Evolutionary conservation across 1,140 invertebrate genomes (phyloP).

Genomic region (Philotrypesis tridentata): DNA sequence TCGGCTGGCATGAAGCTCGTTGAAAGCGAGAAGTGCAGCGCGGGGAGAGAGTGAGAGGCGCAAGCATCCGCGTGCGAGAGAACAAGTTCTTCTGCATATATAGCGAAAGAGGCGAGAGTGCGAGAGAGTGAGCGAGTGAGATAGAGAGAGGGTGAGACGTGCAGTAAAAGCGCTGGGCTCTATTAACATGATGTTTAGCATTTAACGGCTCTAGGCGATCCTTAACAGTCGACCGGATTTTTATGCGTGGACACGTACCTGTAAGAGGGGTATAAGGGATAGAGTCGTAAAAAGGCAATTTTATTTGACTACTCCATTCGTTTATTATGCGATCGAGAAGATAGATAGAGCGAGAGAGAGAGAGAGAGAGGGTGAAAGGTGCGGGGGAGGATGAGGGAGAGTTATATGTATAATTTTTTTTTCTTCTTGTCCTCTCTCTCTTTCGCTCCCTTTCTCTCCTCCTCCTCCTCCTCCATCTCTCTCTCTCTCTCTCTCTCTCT

Average conservation of each 20-base stretch:
- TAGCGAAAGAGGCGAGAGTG: too few relatives aligned
- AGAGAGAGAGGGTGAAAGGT: too few relatives aligned
- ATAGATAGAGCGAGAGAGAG: too few relatives aligned
- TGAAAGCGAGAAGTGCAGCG: background rate
- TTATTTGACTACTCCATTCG: conserved; percentile 25
- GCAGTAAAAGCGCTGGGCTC: background rate
- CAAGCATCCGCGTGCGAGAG: conserved; percentile 2
- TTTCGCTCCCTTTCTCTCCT: too few relatives aligned
- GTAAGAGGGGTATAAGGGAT: background rate
- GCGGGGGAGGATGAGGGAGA: background rate
- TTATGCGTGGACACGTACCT: conserved; percentile 19
- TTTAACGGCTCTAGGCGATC: conserved; percentile 6
- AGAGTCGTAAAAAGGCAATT: conserved; percentile 27
- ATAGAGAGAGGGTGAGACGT: background rate
- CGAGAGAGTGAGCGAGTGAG: too few relatives aligned
- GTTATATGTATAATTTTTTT: conserved; percentile 11
- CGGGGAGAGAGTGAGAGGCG: too few relatives aligned
- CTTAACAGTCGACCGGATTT: conserved; percentile 8
- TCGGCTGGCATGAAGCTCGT: too few relatives aligned
- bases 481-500: background rate
- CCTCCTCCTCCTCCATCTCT: too few relatives aligned
- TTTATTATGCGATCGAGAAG: conserved; percentile 10
- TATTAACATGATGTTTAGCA: conserved; percentile 21
- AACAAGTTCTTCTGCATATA: background rate
- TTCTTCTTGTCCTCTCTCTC: background rate